phyloP scores from a whole-genome alignment of 2,113 vertebrate genomes.

The Archocentrus centrarchus region DNA sequence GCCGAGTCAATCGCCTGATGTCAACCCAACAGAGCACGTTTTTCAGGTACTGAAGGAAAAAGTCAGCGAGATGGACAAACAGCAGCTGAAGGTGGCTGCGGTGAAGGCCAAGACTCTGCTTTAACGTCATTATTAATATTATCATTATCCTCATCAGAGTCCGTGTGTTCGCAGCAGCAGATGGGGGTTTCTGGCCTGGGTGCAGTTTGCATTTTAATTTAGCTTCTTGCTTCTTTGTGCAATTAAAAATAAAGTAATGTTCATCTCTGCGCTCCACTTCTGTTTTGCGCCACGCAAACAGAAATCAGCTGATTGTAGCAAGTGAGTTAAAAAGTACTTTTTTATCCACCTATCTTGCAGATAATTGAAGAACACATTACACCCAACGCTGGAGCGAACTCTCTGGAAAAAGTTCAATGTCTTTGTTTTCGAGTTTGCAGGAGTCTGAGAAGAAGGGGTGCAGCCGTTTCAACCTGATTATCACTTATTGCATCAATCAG shows the following conservation, averaged over 20 bases:
- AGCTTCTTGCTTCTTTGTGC: accelerated
- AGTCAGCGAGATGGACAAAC: background rate
- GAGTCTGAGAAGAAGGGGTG: background rate
- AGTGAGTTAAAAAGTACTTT: background rate
- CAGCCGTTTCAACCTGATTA: constrained; percentile 1
- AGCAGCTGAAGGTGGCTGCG: background rate
- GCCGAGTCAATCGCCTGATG: background rate
- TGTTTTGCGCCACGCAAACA: background rate
- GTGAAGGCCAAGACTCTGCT: background rate
- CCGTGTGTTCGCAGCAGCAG: background rate
- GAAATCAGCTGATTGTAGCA: background rate
- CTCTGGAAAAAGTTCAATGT: background rate
- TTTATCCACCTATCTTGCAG: background rate
- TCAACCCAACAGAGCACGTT: background rate
- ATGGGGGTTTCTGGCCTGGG: too few relatives aligned
- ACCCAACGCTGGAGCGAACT: too few relatives aligned
- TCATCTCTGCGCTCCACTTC: background rate
- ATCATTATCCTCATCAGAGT: background rate
- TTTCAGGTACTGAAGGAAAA: background rate
- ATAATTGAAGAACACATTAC: background rate
- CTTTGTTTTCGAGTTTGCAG: background rate
- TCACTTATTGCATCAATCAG: constrained; percentile 32
- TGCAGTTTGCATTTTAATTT: too few relatives aligned
- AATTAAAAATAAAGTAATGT: background rate
- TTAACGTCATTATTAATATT: background rate